Conservation (phyloP, 2,113 vertebrate genomes). For the Oncorhynchus kisutch region DNA sequence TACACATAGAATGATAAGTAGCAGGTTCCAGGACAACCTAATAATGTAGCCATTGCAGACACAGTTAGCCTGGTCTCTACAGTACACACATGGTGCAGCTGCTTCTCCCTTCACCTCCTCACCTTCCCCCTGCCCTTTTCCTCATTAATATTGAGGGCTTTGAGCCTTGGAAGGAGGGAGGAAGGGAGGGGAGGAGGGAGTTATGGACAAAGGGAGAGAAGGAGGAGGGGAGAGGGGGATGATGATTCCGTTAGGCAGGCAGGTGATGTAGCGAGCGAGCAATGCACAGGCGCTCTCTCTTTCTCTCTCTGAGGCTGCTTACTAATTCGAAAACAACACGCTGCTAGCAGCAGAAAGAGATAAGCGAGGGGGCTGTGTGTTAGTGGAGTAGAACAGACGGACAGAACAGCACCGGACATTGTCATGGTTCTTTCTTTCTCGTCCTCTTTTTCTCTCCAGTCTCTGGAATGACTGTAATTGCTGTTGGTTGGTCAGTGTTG, state of each 20-base stretch:
- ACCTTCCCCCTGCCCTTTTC: neutral
- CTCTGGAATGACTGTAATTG: conserved; percentile 61
- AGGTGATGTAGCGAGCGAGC: neutral
- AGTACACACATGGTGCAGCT: neutral
- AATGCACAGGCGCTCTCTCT: neutral
- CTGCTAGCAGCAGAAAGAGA: conserved; percentile 44
- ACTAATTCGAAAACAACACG: neutral
- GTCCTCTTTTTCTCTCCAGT: conserved; percentile 2
- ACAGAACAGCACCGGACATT: conserved; percentile 26
- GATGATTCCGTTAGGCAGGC: neutral
- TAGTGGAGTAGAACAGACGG: conserved; percentile 49
- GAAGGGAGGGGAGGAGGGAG: neutral
- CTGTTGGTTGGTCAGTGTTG: conserved; percentile 26
- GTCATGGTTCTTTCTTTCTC: conserved; percentile 27
- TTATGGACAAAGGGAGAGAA: neutral
- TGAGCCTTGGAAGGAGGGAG: too few relatives aligned
- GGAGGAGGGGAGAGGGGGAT: neutral
- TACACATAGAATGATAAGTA: too few relatives aligned
- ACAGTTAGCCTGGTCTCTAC: too few relatives aligned
- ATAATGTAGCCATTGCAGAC: too few relatives aligned
- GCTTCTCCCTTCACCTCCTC: neutral
- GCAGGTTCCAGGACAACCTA: too few relatives aligned
- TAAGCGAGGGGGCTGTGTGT: conserved; percentile 51
- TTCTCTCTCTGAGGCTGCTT: neutral
- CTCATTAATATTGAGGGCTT: too few relatives aligned